Conservation (phyloP, 2,113 vertebrate species). For the Equus quagga region DNA sequence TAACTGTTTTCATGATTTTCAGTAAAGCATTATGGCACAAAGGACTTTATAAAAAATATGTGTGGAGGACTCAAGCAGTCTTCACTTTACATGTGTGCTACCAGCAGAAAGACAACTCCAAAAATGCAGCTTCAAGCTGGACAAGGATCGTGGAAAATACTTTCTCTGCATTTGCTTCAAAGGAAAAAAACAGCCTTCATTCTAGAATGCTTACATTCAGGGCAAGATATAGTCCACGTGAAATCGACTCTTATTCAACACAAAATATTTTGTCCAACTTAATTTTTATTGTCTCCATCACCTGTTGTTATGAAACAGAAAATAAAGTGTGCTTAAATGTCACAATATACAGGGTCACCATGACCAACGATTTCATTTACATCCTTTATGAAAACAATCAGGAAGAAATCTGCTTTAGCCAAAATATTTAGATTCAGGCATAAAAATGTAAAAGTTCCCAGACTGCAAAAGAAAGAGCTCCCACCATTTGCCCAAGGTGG, state of each 20-base stretch:
- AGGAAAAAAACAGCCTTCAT: background rate
- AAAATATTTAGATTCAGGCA: background rate
- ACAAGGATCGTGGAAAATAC: background rate
- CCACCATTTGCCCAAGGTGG: background rate
- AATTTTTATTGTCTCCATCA: slow-evolving; percentile 23
- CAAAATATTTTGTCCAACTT: background rate
- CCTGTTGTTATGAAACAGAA: slow-evolving; percentile 52
- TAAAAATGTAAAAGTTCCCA: background rate
- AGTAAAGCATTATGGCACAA: background rate
- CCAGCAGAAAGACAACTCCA: background rate
- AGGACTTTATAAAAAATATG: background rate
- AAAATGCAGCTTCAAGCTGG: background rate
- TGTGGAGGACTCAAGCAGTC: background rate
- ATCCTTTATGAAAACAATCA: background rate
- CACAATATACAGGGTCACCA: background rate
- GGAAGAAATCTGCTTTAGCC: background rate
- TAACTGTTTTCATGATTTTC: background rate
- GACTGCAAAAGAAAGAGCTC: background rate
- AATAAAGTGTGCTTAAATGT: background rate
- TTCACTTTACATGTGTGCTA: background rate
- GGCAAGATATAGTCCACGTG: background rate
- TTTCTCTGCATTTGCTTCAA: slow-evolving; percentile 27
- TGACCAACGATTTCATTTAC: slow-evolving; percentile 41
- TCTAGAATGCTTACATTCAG: slow-evolving; percentile 7
- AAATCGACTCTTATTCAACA: background rate